phyloP scores from a whole-genome alignment of 2,797 vertebrate species.

The Sebastes minor region DNA sequence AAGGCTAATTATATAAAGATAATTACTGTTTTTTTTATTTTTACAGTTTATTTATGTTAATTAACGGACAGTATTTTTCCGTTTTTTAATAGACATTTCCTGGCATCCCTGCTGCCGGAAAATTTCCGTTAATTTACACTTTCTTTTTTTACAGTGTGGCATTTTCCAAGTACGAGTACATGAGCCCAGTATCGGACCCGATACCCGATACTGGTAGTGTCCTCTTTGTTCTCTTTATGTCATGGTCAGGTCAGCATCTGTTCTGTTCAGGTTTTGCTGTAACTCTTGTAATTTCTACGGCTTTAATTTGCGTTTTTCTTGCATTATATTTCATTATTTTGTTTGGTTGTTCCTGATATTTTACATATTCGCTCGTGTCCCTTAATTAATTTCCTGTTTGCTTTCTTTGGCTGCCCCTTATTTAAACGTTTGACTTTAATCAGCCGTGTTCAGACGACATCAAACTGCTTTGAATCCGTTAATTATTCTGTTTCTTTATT shows the following conservation, averaged over 20 bases:
- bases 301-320: not conserved
- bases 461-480: conserved; percentile 10
- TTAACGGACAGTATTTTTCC: too few relatives aligned
- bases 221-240: not conserved
- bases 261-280: not conserved
- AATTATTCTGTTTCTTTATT: not conserved
- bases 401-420: not conserved
- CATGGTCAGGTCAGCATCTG: not conserved
- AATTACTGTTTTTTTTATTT: too few relatives aligned
- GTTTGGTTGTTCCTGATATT: not conserved
- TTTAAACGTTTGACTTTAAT: not conserved
- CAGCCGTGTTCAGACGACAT: not conserved
- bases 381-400: conserved; percentile 1
- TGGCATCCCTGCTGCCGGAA: too few relatives aligned
- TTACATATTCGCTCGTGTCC: not conserved
- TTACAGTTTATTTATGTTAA: too few relatives aligned
- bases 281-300: not conserved
- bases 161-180: too few relatives aligned
- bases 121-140: too few relatives aligned
- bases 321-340: not conserved
- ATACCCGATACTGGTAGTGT: too few relatives aligned
- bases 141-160: too few relatives aligned
- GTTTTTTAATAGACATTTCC: too few relatives aligned
- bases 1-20: too few relatives aligned
- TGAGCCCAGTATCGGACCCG: too few relatives aligned